These are phyloP conservation scores for Lethenteron camtschaticum DNA, from an alignment of 2,113 vertebrate genomes.

Conservation along the genomic window DNA sequence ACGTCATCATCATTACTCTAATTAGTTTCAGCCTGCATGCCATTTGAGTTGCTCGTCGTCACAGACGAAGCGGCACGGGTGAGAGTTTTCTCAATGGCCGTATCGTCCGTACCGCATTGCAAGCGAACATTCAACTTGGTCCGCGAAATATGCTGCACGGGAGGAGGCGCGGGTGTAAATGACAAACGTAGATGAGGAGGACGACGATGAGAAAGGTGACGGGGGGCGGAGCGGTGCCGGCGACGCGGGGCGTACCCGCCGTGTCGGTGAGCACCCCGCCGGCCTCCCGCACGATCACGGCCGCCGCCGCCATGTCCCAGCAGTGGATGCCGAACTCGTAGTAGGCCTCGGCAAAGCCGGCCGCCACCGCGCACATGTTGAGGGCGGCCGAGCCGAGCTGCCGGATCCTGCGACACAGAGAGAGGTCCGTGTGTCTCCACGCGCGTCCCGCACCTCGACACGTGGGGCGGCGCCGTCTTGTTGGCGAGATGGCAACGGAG, in stretches of 20 bases:
- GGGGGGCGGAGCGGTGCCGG: slow-evolving; percentile 25
- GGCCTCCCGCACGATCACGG: slow-evolving; percentile 49
- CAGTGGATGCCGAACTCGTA: slow-evolving; percentile 65
- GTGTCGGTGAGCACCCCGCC: slow-evolving; percentile 53
- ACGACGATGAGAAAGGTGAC: not conserved
- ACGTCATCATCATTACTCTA: no score
- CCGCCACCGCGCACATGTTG: slow-evolving; percentile 41
- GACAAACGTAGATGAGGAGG: not conserved
- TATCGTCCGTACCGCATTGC: no score
- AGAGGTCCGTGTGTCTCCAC: no score
- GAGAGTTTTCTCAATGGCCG: no score
- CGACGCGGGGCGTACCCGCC: slow-evolving; percentile 28
- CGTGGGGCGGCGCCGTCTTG: no score
- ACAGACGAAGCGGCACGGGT: no score
- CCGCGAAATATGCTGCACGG: no score
- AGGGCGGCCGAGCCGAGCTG: slow-evolving; percentile 53
- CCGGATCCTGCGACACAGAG: slow-evolving; percentile 27
- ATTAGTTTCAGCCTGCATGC: no score
- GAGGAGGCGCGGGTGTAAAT: not conserved
- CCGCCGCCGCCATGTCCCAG: slow-evolving; percentile 56
- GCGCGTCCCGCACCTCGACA: no score
- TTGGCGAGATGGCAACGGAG: no score
- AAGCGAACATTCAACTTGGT: no score
- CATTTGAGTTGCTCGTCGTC: no score
- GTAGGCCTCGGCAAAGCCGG: slow-evolving; percentile 42